Percentiles rank a stretch among this genome's conserved stretches.
phyloP scores from a whole-genome alignment of 2,797 vertebrate genomes.

The Ctenopoma kingsleyae region DNA sequence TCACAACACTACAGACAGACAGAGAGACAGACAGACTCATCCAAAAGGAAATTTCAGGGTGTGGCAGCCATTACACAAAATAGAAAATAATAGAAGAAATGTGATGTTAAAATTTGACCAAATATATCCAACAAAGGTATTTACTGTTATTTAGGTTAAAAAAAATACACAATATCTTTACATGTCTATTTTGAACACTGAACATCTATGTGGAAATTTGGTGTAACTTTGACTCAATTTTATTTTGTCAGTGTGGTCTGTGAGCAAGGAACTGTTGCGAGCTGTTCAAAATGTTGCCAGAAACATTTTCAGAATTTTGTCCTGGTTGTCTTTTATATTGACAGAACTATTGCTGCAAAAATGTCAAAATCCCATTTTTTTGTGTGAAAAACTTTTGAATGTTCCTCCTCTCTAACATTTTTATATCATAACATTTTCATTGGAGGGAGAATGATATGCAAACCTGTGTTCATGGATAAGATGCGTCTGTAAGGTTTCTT shows the following conservation, averaged over 20 bases:
- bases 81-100: no score
- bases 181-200: no score
- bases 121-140: no score
- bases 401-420: neutral
- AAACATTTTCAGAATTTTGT: slow-evolving; percentile 4
- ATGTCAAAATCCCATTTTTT: neutral
- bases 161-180: no score
- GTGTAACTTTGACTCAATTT: neutral
- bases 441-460: neutral
- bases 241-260: neutral
- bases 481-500: slow-evolving; percentile 40
- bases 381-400: neutral
- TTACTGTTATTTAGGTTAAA: no score
- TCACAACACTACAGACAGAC: no score
- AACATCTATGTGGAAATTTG: neutral
- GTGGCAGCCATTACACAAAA: no score
- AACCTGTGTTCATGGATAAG: slow-evolving; percentile 1
- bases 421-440: slow-evolving; percentile 2
- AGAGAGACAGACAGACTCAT: no score
- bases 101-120: no score
- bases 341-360: neutral
- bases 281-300: neutral
- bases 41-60: no score
- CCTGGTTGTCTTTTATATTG: neutral
- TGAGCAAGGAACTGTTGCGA: neutral